phyloP scores from a whole-genome alignment of 2,888 invertebrate species.

The Lottia gigantea region DNA sequence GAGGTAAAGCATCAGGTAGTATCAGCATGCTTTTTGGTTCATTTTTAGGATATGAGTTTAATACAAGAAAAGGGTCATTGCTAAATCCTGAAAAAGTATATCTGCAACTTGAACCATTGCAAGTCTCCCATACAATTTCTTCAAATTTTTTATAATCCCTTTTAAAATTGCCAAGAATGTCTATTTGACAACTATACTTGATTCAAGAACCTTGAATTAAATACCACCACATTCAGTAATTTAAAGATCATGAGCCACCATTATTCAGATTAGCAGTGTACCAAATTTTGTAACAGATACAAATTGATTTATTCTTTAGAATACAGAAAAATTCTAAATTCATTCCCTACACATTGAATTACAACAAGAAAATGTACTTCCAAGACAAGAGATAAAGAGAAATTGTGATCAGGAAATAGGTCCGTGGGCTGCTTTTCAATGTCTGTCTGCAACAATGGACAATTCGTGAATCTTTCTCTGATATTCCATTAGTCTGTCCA shows the following conservation, averaged over 20 bases:
- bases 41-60: too few relatives aligned
- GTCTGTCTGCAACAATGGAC: conserved; percentile 11
- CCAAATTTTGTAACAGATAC: neutral
- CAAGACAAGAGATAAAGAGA: neutral
- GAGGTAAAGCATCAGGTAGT: too few relatives aligned
- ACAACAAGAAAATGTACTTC: conserved; percentile 9
- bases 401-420: conserved; percentile 8
- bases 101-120: too few relatives aligned
- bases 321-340: neutral
- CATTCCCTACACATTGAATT: neutral
- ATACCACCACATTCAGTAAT: neutral
- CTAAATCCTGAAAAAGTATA: too few relatives aligned
- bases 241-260: neutral
- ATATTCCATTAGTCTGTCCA: conserved; percentile 10
- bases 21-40: too few relatives aligned
- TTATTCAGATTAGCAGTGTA: neutral
- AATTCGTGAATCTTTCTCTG: conserved; percentile 2
- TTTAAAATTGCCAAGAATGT: too few relatives aligned
- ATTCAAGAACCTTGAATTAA: too few relatives aligned
- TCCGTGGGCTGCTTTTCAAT: conserved; percentile 2
- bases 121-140: too few relatives aligned
- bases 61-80: too few relatives aligned
- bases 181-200: too few relatives aligned
- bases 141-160: too few relatives aligned
- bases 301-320: conserved; percentile 10